Conservation (phyloP, 2,888 invertebrate genomes). For the Hypselothyrea guttata region DNA sequence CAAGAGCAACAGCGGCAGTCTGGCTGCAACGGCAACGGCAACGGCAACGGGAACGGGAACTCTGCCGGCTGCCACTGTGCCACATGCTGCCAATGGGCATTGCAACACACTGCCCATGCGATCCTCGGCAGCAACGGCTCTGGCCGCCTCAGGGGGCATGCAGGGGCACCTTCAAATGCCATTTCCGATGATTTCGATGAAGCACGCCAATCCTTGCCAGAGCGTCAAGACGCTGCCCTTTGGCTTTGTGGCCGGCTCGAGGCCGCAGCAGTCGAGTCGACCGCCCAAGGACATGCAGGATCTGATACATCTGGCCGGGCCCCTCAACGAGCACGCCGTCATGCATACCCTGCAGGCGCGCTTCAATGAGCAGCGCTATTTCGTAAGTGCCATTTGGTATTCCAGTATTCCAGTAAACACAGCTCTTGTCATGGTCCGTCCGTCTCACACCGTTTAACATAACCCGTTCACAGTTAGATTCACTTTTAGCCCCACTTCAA, state of each 20-base stretch:
- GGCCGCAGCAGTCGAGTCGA: slow-evolving; percentile 37
- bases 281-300: slow-evolving; percentile 87
- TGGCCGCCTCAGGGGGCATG: slow-evolving; percentile 24
- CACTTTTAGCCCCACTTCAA: slow-evolving; percentile 16
- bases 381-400: slow-evolving; percentile 87
- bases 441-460: slow-evolving; percentile 10
- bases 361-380: slow-evolving; percentile 92
- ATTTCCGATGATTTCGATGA: slow-evolving; percentile 65
- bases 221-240: slow-evolving; percentile 77
- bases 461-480: slow-evolving; percentile 34
- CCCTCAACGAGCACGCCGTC: slow-evolving; percentile 96
- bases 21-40: slow-evolving; percentile 30
- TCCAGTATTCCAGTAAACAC: no score
- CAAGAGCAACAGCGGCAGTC: slow-evolving; percentile 30
- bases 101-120: slow-evolving; percentile 60
- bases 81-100: slow-evolving; percentile 41
- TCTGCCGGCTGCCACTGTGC: slow-evolving; percentile 47
- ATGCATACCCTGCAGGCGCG: slow-evolving; percentile 95
- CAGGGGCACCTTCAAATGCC: slow-evolving; percentile 47
- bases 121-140: slow-evolving; percentile 45
- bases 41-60: slow-evolving; percentile 39
- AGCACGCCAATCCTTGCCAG: slow-evolving; percentile 79
- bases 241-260: slow-evolving; percentile 55
- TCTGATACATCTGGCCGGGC: slow-evolving; percentile 95
- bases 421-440: slow-evolving; percentile 1